phyloP scores from a whole-genome alignment of 2,797 vertebrate genomes.

The Sebastes hubbsi region DNA sequence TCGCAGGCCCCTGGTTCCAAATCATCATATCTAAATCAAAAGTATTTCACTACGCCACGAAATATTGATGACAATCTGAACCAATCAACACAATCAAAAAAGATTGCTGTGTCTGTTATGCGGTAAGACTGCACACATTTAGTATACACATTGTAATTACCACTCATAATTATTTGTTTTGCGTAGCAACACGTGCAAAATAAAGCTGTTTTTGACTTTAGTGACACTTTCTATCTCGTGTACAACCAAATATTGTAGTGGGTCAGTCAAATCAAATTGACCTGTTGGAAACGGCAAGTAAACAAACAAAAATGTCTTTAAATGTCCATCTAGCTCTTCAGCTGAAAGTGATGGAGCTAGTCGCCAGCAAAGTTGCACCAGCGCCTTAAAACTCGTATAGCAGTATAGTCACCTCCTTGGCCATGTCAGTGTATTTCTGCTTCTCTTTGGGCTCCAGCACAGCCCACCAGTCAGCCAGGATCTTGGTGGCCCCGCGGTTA shows the following conservation, averaged over 20 bases:
- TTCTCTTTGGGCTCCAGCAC: slow-evolving; percentile 97
- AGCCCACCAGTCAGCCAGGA: slow-evolving; percentile 99
- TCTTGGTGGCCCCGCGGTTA: slow-evolving; percentile 98
- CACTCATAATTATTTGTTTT: too few species aligned
- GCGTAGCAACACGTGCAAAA: too few species aligned
- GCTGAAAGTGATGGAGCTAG: neutral
- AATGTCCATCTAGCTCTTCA: neutral
- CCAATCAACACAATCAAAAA: too few species aligned
- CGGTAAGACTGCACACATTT: too few species aligned
- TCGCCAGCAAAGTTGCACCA: neutral
- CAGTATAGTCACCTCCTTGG: slow-evolving; percentile 90
- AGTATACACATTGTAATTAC: too few species aligned
- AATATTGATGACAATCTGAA: too few species aligned
- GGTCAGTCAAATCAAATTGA: neutral
- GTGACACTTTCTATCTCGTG: too few species aligned
- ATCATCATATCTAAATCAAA: too few species aligned
- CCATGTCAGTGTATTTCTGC: slow-evolving; percentile 99
- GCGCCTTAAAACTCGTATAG: neutral
- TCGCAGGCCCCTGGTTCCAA: neutral
- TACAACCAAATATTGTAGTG: too few species aligned
- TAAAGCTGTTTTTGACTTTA: too few species aligned
- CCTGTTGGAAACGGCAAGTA: neutral
- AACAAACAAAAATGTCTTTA: neutral
- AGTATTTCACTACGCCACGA: too few species aligned
- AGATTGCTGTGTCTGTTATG: too few species aligned